A percentile compares a stretch with the other conserved stretches of the same genome.
Conservation (phyloP, 2,888 invertebrate genomes). For the Callosobruchus maculatus region DNA sequence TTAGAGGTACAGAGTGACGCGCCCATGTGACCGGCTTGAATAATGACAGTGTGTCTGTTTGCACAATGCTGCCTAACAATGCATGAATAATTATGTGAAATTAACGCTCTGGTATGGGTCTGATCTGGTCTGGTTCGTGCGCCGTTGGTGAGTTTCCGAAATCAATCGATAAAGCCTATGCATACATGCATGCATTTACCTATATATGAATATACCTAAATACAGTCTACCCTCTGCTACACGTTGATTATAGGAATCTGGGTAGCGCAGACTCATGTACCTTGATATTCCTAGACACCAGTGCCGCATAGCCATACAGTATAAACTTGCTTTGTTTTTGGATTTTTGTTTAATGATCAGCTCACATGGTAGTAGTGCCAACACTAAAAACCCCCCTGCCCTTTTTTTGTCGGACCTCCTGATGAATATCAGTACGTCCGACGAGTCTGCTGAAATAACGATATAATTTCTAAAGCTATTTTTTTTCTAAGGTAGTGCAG, state of each 20-base stretch:
- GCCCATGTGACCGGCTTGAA: constrained; percentile 3
- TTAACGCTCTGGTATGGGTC: constrained; percentile 1
- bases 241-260: neutral
- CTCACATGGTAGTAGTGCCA: too few species aligned
- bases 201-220: neutral
- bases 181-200: neutral
- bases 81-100: constrained; percentile 11
- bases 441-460: too few species aligned
- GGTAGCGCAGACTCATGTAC: neutral
- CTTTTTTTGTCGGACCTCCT: too few species aligned
- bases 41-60: constrained; percentile 2
- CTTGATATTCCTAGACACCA: too few species aligned
- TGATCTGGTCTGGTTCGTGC: neutral
- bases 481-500: too few species aligned
- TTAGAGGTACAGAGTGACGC: neutral
- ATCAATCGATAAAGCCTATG: neutral
- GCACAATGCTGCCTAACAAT: constrained; percentile 7
- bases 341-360: too few species aligned
- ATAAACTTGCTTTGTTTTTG: too few species aligned
- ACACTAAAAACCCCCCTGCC: too few species aligned
- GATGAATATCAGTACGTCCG: too few species aligned
- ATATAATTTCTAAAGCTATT: too few species aligned
- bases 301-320: too few species aligned
- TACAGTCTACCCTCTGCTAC: neutral
- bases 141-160: neutral